These are phyloP conservation scores for Ephialtes manifestator DNA, from an alignment of 2,888 invertebrate genomes.

Conservation along the genomic window DNA sequence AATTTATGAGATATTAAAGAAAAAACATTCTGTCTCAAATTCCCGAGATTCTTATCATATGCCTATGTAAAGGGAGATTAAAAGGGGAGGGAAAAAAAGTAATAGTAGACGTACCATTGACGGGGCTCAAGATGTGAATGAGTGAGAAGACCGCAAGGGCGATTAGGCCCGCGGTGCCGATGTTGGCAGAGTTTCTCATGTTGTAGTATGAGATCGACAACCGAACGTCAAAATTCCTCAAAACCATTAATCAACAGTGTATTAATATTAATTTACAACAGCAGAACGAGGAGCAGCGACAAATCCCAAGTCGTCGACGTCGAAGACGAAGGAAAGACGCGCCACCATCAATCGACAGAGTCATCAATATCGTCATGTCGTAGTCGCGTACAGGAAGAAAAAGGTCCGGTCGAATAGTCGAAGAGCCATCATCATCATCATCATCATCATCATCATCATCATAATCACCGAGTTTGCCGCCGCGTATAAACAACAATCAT, in stretches of 20 bases:
- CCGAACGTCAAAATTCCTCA: background rate
- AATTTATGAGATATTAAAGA: too few species aligned
- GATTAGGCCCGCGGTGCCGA: constrained; percentile 78
- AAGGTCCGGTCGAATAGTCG: constrained; percentile 25
- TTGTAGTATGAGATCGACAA: constrained; percentile 56
- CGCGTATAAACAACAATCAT: constrained; percentile 41
- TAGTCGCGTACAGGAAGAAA: constrained; percentile 63
- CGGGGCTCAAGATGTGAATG: constrained; percentile 77
- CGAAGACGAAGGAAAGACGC: constrained; percentile 58
- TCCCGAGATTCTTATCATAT: background rate
- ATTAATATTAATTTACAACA: background rate
- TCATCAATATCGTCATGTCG: constrained; percentile 75
- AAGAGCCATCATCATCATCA: constrained; percentile 23
- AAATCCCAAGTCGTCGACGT: constrained; percentile 65
- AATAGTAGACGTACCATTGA: constrained; percentile 77
- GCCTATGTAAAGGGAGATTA: background rate
- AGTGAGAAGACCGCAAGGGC: constrained; percentile 79
- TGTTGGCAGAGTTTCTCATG: constrained; percentile 74
- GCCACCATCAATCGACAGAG: constrained; percentile 52
- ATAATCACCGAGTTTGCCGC: background rate
- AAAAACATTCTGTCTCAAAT: background rate
- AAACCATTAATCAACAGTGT: background rate
- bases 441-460: constrained; percentile 34
- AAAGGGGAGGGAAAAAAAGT: too few species aligned
- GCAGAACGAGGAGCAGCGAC: constrained; percentile 14